phyloP scores from a whole-genome alignment of 2,113 vertebrate genomes.

The Nycticorax nycticorax region DNA sequence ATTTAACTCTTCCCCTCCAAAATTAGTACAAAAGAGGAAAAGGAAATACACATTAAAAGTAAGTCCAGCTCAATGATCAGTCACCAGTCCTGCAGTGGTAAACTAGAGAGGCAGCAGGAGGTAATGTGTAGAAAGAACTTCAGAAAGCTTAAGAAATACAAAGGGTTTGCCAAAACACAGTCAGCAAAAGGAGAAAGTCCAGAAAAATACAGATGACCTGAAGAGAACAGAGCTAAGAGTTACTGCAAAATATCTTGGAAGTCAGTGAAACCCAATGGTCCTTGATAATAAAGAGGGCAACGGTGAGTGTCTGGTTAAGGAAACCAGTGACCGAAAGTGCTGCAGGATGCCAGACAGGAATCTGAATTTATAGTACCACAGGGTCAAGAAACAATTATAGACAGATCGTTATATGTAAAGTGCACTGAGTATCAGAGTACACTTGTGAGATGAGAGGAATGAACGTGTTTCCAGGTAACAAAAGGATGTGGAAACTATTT shows the following conservation, averaged over 20 bases:
- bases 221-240: neutral
- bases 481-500: neutral
- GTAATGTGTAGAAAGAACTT: neutral
- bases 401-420: neutral
- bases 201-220: neutral
- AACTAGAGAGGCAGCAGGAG: neutral
- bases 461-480: neutral
- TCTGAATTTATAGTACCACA: neutral
- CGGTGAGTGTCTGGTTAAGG: neutral
- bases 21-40: neutral
- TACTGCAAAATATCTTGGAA: neutral
- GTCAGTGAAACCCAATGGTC: neutral
- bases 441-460: neutral
- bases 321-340: neutral
- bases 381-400: neutral
- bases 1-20: neutral
- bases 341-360: neutral
- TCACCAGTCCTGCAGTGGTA: neutral
- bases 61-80: neutral
- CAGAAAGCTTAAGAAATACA: neutral
- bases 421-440: neutral
- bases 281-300: neutral
- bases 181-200: neutral
- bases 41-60: neutral
- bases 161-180: neutral